Conservation (phyloP, 1,140 invertebrate genomes). For the Pemphigus obesinymphae region DNA sequence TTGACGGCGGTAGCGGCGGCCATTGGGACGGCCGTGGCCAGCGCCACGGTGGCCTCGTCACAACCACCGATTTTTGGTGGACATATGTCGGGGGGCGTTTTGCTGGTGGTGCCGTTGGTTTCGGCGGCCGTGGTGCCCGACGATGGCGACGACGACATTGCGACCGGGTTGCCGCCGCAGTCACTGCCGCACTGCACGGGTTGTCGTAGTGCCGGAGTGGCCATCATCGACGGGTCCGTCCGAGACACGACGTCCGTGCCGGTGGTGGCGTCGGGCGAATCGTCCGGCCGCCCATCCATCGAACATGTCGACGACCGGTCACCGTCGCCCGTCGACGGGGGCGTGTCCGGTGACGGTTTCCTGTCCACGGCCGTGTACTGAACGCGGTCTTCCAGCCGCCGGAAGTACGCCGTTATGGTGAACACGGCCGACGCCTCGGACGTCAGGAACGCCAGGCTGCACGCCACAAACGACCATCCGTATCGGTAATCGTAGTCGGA, state of each 20-base stretch:
- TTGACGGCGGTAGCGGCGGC: not conserved
- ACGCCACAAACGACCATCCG: constrained; percentile 67
- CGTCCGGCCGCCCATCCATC: not conserved
- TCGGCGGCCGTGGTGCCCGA: not conserved
- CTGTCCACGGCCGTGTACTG: constrained; percentile 60
- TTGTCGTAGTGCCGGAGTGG: not conserved
- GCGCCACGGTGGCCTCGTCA: not conserved
- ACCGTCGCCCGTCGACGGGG: not conserved
- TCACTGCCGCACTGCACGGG: not conserved
- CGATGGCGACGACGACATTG: not conserved
- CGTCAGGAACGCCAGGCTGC: constrained; percentile 61
- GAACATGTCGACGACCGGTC: constrained; percentile 11
- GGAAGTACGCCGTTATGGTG: constrained; percentile 61
- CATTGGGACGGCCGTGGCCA: not conserved
- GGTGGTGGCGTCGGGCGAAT: not conserved
- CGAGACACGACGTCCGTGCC: not conserved
- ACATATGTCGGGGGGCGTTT: constrained; percentile 33
- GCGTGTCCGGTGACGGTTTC: constrained; percentile 54
- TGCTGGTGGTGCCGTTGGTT: not conserved
- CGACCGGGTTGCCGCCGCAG: not conserved
- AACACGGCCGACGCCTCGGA: constrained; percentile 63
- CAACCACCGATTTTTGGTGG: not conserved
- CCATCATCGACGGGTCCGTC: not conserved
- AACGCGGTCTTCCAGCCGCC: constrained; percentile 62
- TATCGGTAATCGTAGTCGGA: constrained; percentile 57